Base-by-base conservation (phyloP, 2,888 invertebrate genomes). In the Drosophila percnosoma region DNA sequence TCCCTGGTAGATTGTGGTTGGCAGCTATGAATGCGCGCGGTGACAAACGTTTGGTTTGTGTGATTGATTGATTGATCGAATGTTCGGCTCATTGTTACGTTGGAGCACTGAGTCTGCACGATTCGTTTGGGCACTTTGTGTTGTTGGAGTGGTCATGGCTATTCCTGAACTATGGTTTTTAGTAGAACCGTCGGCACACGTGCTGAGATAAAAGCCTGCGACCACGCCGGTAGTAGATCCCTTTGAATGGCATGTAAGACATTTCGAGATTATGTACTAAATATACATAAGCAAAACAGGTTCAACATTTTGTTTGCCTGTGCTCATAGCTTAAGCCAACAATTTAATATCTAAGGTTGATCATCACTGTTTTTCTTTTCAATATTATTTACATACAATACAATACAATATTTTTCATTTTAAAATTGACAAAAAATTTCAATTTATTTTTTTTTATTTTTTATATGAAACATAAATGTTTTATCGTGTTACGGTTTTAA, bases 101-200 rank as follows among this genome's bases (percentile, higher is more conserved):
- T 68, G 59, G 40, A 68, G 62, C 64, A 72, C 58, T 68, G 78
- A 66, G 68, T 74, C 74, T 48, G 66, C 60, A 61, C 77, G 73
- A 86, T 84, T 90, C 92, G 92, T 87, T 92, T 92, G 92, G 91
- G 92, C 87, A 88, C 75, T 87, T 87, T 89, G 87, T 89, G 92
- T 91, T 89, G 89, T 90, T 91, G 91, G 89, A 93, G 91, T 93
- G 93, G 91, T 87, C 93, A 93, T 93, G 91, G 90, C 92, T 93
- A 93, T 92, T 91, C 90, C 93, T 92, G 84, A 92, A 92, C 92
- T 92, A 92, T 91, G 76, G 89, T 91, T 92, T 92, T 90, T 83
- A 91, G 83, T 88, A 82, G 72, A 70, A 65, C 68, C 75, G 78
- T 71, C 72, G 75, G 80, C 59, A 62, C 60, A 70, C 59, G 59